Conservation (phyloP, 1,140 invertebrate genomes). For the Listronotus oregonensis region DNA sequence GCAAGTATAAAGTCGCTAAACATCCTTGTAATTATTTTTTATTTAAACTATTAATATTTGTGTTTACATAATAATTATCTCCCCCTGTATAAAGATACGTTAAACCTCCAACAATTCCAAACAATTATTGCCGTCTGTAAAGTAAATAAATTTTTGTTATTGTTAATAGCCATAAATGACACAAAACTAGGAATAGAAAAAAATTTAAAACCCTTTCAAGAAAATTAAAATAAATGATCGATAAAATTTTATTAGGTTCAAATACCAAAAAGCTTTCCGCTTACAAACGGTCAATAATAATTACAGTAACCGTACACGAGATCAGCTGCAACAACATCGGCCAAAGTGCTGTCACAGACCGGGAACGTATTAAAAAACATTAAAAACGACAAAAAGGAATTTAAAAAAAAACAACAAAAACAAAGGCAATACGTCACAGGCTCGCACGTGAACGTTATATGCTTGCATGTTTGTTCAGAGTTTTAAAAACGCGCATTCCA, state of each 20-base stretch:
- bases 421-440: slow-evolving; percentile 49
- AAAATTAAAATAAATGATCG: slow-evolving; percentile 19
- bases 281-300: slow-evolving; percentile 35
- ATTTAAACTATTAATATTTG: too few relatives aligned
- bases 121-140: too few relatives aligned
- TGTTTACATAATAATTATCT: too few relatives aligned
- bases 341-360: slow-evolving; percentile 20
- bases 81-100: too few relatives aligned
- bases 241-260: slow-evolving; percentile 22
- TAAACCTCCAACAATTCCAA: too few relatives aligned
- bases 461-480: slow-evolving; percentile 54
- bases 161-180: neutral
- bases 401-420: slow-evolving; percentile 32
- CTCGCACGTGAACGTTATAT: slow-evolving; percentile 40
- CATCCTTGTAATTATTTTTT: too few relatives aligned
- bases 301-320: slow-evolving; percentile 37
- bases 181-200: neutral
- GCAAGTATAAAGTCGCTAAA: too few relatives aligned
- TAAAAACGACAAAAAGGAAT: slow-evolving; percentile 38
- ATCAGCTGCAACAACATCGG: slow-evolving; percentile 41
- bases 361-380: slow-evolving; percentile 33
- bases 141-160: too few relatives aligned
- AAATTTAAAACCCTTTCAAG: neutral
- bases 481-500: slow-evolving; percentile 59
- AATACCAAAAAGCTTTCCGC: slow-evolving; percentile 14